phyloP scores from a whole-genome alignment of 2,888 invertebrate genomes.

The Scelioninae gen. 2 region DNA sequence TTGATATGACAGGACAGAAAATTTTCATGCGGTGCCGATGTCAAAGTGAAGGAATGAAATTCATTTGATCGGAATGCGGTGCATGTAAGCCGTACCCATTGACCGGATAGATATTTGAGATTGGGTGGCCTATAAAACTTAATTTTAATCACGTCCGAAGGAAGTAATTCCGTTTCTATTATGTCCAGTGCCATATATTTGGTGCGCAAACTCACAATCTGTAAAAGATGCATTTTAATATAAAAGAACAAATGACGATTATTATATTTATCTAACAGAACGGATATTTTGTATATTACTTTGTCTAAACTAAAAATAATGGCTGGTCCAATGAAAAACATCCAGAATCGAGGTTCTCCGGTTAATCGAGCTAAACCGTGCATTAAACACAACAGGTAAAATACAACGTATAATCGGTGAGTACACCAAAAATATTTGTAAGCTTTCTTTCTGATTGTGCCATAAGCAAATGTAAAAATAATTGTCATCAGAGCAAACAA shows the following conservation, averaged over 20 bases:
- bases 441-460: slow-evolving; percentile 92
- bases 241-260: not conserved
- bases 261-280: no score
- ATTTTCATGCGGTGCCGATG: slow-evolving; percentile 97
- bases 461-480: slow-evolving; percentile 97
- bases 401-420: slow-evolving; percentile 90
- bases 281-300: no score
- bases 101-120: slow-evolving; percentile 94
- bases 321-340: slow-evolving; percentile 94
- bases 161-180: slow-evolving; percentile 93
- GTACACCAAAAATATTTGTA: slow-evolving; percentile 97
- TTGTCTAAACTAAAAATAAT: slow-evolving; percentile 93
- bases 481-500: slow-evolving; percentile 94
- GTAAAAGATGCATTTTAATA: slow-evolving; percentile 45
- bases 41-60: slow-evolving; percentile 96
- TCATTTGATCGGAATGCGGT: slow-evolving; percentile 92
- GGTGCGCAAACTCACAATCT: slow-evolving; percentile 92
- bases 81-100: slow-evolving; percentile 94
- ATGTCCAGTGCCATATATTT: slow-evolving; percentile 95
- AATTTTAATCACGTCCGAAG: slow-evolving; percentile 95
- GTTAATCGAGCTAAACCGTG: slow-evolving; percentile 94
- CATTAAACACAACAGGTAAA: slow-evolving; percentile 90
- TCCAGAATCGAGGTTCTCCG: slow-evolving; percentile 94
- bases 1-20: slow-evolving; percentile 96
- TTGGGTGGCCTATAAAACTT: slow-evolving; percentile 97